Evolutionary conservation across 1,140 invertebrate genomes (phyloP).

Genomic region (Harlomillsia oculata): DNA sequence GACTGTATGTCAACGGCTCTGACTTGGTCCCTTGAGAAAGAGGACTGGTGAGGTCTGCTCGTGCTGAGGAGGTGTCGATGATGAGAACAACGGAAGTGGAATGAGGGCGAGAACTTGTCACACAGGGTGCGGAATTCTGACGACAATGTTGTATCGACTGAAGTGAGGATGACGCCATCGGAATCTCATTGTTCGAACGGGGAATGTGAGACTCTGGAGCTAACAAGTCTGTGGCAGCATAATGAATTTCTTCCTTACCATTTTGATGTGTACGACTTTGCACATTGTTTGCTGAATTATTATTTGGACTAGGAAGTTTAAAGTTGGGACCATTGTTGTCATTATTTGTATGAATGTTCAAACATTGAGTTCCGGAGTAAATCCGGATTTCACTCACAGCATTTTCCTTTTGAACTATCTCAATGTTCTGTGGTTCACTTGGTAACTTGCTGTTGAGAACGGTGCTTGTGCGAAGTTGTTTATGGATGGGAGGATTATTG

Average conservation of each 20-base stretch:
- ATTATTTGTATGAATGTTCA: slow-evolving; percentile 5
- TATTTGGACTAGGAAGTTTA: neutral
- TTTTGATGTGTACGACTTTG: neutral
- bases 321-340: neutral
- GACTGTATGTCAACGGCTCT: slow-evolving; percentile 14
- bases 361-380: slow-evolving; percentile 19
- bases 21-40: neutral
- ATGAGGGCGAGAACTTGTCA: slow-evolving; percentile 10
- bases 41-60: neutral
- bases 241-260: slow-evolving; percentile 26
- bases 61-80: slow-evolving; percentile 17
- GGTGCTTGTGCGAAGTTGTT: neutral
- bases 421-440: slow-evolving; percentile 24
- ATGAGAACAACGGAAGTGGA: slow-evolving; percentile 34
- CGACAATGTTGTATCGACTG: slow-evolving; percentile 7
- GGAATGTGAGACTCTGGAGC: neutral
- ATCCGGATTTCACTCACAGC: slow-evolving; percentile 33
- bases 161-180: neutral
- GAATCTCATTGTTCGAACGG: neutral
- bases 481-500: neutral
- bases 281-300: neutral
- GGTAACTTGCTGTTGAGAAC: neutral
- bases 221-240: slow-evolving; percentile 29
- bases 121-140: slow-evolving; percentile 11
- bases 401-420: slow-evolving; percentile 34